Conservation (phyloP, 1,140 invertebrate genomes). For the Nomia melanderi region DNA sequence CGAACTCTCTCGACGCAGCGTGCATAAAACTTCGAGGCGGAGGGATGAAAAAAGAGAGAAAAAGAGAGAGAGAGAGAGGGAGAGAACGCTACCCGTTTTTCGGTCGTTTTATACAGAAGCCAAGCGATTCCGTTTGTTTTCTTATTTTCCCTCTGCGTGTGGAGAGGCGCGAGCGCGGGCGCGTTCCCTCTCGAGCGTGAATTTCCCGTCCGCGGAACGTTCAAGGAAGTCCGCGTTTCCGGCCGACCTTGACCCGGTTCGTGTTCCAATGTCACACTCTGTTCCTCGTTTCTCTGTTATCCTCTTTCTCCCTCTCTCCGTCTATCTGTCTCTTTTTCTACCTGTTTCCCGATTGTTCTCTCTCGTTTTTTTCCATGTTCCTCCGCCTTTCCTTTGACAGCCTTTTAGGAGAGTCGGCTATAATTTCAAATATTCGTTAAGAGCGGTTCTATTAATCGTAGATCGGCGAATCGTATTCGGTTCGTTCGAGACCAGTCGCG, state of each 20-base stretch:
- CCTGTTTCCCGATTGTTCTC: neutral
- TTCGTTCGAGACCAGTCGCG: too few species aligned
- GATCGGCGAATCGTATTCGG: too few species aligned
- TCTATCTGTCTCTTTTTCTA: neutral
- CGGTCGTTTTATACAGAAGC: constrained; percentile 2
- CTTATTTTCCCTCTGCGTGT: constrained; percentile 2
- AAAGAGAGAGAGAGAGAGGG: too few species aligned
- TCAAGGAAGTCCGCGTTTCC: neutral
- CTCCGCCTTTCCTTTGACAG: too few species aligned
- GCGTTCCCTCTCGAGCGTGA: constrained; percentile 8
- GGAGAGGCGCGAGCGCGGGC: neutral
- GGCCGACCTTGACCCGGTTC: constrained; percentile 25
- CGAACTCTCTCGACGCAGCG: constrained; percentile 13
- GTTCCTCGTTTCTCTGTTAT: neutral
- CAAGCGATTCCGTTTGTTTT: neutral
- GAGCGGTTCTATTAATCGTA: too few species aligned
- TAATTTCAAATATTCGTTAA: too few species aligned
- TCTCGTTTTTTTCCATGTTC: neutral
- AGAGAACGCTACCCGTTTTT: neutral
- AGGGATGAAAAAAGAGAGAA: too few species aligned
- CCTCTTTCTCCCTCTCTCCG: neutral
- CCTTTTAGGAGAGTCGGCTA: too few species aligned
- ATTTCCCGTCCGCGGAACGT: constrained; percentile 14
- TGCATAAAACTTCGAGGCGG: constrained; percentile 10
- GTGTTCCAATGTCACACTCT: constrained; percentile 21